Conservation (phyloP, 2,888 invertebrate genomes). For the Trisateles emortualis region DNA sequence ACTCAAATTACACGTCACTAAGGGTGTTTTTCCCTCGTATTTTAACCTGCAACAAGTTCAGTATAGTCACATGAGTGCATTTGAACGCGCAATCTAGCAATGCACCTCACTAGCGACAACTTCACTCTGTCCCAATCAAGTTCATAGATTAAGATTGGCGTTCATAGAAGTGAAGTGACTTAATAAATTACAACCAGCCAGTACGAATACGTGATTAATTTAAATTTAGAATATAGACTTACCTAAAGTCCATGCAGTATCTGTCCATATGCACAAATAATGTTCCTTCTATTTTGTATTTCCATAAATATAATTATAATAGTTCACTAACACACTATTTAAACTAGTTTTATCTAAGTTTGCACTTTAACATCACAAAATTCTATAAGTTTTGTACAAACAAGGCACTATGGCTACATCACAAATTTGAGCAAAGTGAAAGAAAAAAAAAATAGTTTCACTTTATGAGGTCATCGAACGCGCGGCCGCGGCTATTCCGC, state of each 20-base stretch:
- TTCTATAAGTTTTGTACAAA: constrained; percentile 72
- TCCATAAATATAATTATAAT: constrained; percentile 53
- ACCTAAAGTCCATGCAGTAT: constrained; percentile 70
- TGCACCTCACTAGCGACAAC: constrained; percentile 70
- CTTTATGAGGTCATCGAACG: constrained; percentile 75
- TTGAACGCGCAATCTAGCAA: constrained; percentile 76
- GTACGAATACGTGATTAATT: constrained; percentile 29
- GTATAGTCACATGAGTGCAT: constrained; percentile 62
- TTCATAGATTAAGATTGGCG: constrained; percentile 85
- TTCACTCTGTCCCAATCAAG: constrained; percentile 79
- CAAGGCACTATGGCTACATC: constrained; percentile 82
- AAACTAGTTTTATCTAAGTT: constrained; percentile 70
- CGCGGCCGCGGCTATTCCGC: constrained; percentile 58
- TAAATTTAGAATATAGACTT: constrained; percentile 52
- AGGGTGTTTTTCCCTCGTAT: constrained; percentile 56
- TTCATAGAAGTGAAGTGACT: constrained; percentile 64
- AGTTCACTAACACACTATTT: constrained; percentile 69
- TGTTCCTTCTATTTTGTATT: constrained; percentile 49
- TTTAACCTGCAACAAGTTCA: constrained; percentile 52
- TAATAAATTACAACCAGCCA: constrained; percentile 46
- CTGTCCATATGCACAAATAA: constrained; percentile 72
- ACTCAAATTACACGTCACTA: constrained; percentile 41
- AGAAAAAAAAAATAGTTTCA: constrained; percentile 69
- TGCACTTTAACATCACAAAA: constrained; percentile 83
- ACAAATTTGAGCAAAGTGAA: constrained; percentile 83